These are phyloP conservation scores for Pseudopipra pipra DNA, from an alignment of 2,113 vertebrate species.

Conservation along the genomic window DNA sequence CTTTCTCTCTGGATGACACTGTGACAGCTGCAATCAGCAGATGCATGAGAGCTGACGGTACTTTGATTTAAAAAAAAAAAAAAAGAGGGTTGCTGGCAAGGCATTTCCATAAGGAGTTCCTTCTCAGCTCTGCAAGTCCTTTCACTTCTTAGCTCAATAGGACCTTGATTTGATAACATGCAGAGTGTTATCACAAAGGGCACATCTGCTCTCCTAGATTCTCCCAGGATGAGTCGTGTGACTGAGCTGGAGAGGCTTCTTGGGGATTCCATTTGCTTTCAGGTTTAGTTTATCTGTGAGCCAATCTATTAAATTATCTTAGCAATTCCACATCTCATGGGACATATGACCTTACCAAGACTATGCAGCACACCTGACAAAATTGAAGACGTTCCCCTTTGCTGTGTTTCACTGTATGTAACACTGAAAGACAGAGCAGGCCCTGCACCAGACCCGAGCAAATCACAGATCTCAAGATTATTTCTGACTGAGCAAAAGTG, in stretches of 20 bases:
- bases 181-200: neutral
- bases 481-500: neutral
- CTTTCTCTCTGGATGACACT: constrained; percentile 46
- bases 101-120: constrained; percentile 44
- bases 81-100: constrained; percentile 22
- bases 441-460: neutral
- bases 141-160: constrained; percentile 37
- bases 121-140: constrained; percentile 34
- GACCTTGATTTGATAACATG: constrained; percentile 49
- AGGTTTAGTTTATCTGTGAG: neutral
- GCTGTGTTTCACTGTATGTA: neutral
- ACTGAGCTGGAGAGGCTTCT: neutral
- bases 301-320: neutral
- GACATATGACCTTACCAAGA: neutral
- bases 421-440: neutral
- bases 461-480: neutral
- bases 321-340: neutral
- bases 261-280: neutral
- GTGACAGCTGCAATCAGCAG: constrained; percentile 55
- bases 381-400: neutral
- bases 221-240: neutral
- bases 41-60: constrained; percentile 19
- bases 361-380: neutral
- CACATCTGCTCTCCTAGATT: constrained; percentile 14
- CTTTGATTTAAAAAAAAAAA: neutral